Base-by-base conservation (phyloP, 2,888 invertebrate species). In the Brachylomia viminalis region DNA sequence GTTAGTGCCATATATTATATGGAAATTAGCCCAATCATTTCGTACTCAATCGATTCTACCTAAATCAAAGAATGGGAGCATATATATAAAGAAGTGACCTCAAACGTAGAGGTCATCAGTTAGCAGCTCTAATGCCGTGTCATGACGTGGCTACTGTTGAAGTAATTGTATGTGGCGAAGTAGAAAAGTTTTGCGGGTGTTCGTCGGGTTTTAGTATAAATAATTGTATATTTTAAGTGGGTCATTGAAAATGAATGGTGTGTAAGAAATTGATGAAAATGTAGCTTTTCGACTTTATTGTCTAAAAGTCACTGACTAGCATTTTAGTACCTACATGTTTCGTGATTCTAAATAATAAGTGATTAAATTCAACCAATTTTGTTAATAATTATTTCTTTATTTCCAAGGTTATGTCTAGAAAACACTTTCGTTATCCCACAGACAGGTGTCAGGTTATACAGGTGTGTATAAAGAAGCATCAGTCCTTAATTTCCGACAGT, bases 51-150 rank as follows among this genome's bases (percentile, higher is more conserved):
- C 69, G 33, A 70, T 77, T 70, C 49, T 45, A 58, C 13, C 6
- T 7, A 75, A 66, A 70, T 61, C 66, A 66, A 54, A 56, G 45
- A 80, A 62, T 66, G 52, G 54, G 23, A 49, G 15, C 61, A 64
- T 49, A 75, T 6, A 75, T 61, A 62, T 71, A 33, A 68, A 52
- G n/a, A 45, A 56, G 47, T 82, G 85, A 84, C 72, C 70, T 54
- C 62, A 59, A 72, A 72, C 23, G 38, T 72, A 64, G 58, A 71
- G 82, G 82, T 84, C 83, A 82, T 83, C 72, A 82, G 85, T 83
- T 82, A 85, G 42, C 52, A 52, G 69, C 58, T 58, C n/a, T 71
- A 81, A 66, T 72, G 83, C 82, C 54, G 27, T 30, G 83, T 85
- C 83, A 83, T 82, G 83, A 59, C 73, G 52, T 45, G 62, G 68